A percentile compares a stretch with the other conserved stretches of the same genome.
Evolutionary conservation across 2,888 invertebrate species (phyloP).

Genomic region (Euplagia quadripunctaria): DNA sequence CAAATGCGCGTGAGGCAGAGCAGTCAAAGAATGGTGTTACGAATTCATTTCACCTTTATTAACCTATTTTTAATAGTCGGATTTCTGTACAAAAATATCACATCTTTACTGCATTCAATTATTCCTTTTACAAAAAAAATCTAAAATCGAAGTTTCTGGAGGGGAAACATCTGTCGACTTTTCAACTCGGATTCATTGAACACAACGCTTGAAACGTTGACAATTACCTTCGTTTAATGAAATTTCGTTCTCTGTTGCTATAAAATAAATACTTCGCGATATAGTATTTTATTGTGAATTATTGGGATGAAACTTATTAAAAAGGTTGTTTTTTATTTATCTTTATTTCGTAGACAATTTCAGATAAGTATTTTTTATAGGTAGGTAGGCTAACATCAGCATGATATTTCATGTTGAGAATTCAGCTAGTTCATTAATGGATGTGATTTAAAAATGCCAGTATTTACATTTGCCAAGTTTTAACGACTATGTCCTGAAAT

Average conservation of each 20-base stretch:
- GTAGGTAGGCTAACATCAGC: too few species aligned
- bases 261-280: slow-evolving; percentile 34
- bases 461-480: too few species aligned
- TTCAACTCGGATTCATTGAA: slow-evolving; percentile 58
- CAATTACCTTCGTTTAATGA: slow-evolving; percentile 48
- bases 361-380: too few species aligned
- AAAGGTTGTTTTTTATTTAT: not conserved
- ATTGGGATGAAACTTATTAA: slow-evolving; percentile 8
- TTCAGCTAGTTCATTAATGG: not conserved
- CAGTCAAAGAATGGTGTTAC: not conserved
- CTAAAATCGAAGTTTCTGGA: slow-evolving; percentile 51
- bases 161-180: slow-evolving; percentile 63
- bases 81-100: slow-evolving; percentile 36
- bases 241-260: slow-evolving; percentile 36
- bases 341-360: too few species aligned
- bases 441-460: too few species aligned
- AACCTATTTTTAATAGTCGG: slow-evolving; percentile 16
- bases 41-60: not conserved
- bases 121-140: slow-evolving; percentile 51
- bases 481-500: too few species aligned
- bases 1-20: not conserved
- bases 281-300: slow-evolving; percentile 20
- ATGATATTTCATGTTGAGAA: too few species aligned
- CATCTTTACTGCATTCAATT: slow-evolving; percentile 30
- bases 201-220: slow-evolving; percentile 51